Base-by-base conservation (phyloP, 2,113 vertebrate genomes). In the Phodopus roborovskii region DNA sequence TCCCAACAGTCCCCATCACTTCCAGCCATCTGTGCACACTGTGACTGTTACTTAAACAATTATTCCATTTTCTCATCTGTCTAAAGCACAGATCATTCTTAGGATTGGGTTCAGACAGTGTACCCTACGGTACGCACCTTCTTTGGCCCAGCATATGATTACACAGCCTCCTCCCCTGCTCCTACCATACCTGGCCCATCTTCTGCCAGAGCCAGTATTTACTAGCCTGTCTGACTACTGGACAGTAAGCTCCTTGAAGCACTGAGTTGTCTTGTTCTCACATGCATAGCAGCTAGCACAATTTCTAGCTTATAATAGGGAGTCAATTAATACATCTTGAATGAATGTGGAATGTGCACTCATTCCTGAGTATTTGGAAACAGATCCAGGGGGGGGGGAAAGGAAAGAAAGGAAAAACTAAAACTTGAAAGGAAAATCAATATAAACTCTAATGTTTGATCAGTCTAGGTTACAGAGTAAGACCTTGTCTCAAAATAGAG, bases 401-500 rank as follows among this genome's bases (percentile, higher is more conserved):
- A 53, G 8, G 33, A 56, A 20, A 81, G 5, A 8, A 15, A 30
- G 7, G 15, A 78, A 50, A 81, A 81, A 82, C 26, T 42, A 15
- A 12, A 26, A 17, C 39, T 93, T 87, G 77, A 50, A 58, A 36
- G 3, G 17, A 93, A 93, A 87, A 74, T 48, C 20, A 87, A 56
- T 64, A 70, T 90, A 93, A 85, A 56, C 74, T 28, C 10, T 60
- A 20, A 82, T 94, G 68, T 26, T 83, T 36, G 33, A 53, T 68
- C 45, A 86, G 66, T 33, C 33, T 70, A 15, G 22, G 4, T 19
- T 70, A 53, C 84, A 87, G 66, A 53, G 20, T 53, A 33, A 39
- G 33, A 53, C 45, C 12, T 70, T 84, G 36, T 64, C 58, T 64
- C 24, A 64, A 42, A 64, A 42, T 7, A 60, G n/a, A n/a, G n/a